Percentiles rank a stretch among this genome's conserved stretches.
Evolutionary conservation across 2,797 vertebrate genomes (phyloP).

Genomic region (Artibeus lituratus): DNA sequence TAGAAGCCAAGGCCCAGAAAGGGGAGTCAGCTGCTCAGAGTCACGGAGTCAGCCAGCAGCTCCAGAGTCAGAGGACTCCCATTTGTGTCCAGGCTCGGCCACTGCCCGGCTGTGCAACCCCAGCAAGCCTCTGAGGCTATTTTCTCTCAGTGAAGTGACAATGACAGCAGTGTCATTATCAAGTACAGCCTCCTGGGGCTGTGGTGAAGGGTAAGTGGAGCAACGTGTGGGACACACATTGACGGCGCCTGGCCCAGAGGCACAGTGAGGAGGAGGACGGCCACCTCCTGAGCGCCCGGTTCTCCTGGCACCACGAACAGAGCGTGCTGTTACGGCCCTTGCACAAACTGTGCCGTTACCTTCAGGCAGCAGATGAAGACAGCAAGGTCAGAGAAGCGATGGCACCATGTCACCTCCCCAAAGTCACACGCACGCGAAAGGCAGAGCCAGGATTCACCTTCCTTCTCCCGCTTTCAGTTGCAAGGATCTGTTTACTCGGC

Average conservation of each 20-base stretch:
- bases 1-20: not conserved
- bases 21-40: not conserved
- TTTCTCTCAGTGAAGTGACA: not conserved
- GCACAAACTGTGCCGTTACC: accelerated
- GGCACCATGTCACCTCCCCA: not conserved
- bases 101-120: not conserved
- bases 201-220: too few species aligned
- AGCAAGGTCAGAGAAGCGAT: not conserved
- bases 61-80: not conserved
- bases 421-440: not conserved
- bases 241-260: not conserved
- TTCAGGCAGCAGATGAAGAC: not conserved
- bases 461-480: not conserved
- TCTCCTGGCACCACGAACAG: accelerated
- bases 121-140: not conserved
- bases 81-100: not conserved
- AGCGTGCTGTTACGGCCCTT: accelerated
- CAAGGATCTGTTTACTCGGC: not conserved
- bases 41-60: not conserved
- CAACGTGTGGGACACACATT: accelerated
- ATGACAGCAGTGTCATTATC: too few species aligned
- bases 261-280: accelerated
- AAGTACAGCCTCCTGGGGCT: accelerated
- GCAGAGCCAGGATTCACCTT: not conserved
- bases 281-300: accelerated